Evolutionary conservation across 2,113 vertebrate species (phyloP), one percentile per base, ranked within the genome.

Genomic region (Mus pahari): DNA sequence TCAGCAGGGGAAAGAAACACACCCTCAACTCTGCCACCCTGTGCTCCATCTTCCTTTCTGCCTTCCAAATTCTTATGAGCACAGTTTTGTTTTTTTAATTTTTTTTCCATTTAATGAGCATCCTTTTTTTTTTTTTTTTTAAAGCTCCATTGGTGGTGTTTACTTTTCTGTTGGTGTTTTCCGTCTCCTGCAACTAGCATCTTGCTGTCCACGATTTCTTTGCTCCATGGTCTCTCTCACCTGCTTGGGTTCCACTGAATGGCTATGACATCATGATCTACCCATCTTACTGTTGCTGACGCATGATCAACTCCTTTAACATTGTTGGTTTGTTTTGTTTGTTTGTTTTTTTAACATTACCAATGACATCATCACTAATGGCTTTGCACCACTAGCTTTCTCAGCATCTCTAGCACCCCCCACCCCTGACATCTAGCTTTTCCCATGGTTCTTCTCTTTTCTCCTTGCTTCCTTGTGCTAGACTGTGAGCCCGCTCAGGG

Each of bases 401-500:
- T 42, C 86, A 62, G 81, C 71, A 86, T 66, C 48, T 3, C 16
- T 64, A 58, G 64, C 17, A 5, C 55, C 3, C 58, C 58, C 9
- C 7, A 12, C 92, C 39, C 31, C 24, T 9, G 14, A 28, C 50
- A 42, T 60, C 71, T 16, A 6, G 70, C 60, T 73, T 7, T 24
- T 10, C 1, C 82, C 48, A 33, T 55, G 24, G 58, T 50, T 16
- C 55, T 2, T 19, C 73, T 60, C 66, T 4, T 16, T 22, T 6
- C 39, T 0, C 7, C 1, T 60, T 55, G 26, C 48, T 58, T 87
- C 81, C 28, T 68, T 74, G 86, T 91, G 86, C 86, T 95, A 95
- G 91, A 92, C 74, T 95, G 94, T 97, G 96, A 95, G 94, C 94
- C 93, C 71, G 17, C 11, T 0, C 4, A 20, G 93, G 96, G 94